Conservation (phyloP, 2,113 vertebrate genomes). For the Meleagris gallopavo region DNA sequence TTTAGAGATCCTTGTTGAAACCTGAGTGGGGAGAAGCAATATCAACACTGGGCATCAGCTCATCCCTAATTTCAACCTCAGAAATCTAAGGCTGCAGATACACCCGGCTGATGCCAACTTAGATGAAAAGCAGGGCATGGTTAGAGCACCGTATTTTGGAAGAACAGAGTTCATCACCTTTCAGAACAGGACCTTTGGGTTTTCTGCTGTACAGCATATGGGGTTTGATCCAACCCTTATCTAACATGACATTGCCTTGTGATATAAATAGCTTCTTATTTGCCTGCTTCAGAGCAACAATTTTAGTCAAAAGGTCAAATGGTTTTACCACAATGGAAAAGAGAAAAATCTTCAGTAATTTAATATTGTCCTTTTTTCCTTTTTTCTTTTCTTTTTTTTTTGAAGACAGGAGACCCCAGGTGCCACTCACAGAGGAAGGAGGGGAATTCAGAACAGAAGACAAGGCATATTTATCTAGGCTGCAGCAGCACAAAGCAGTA, state of each 20-base stretch:
- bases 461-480: background rate
- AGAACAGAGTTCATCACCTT: background rate
- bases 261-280: conserved; percentile 65
- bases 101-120: background rate
- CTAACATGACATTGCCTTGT: conserved; percentile 29
- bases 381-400: background rate
- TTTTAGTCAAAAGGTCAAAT: conserved; percentile 61
- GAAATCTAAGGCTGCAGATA: background rate
- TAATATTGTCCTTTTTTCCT: background rate
- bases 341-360: conserved; percentile 35
- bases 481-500: conserved; percentile 29
- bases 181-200: background rate
- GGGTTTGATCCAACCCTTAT: background rate
- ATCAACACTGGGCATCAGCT: background rate
- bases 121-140: background rate
- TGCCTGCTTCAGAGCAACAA: conserved; percentile 49
- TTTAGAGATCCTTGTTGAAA: background rate
- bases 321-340: conserved; percentile 34
- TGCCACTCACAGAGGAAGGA: background rate
- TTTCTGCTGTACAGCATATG: background rate
- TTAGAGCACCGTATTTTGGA: background rate
- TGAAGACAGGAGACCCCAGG: conserved; percentile 4
- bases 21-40: background rate
- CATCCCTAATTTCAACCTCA: background rate
- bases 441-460: background rate